phyloP scores from a whole-genome alignment of 1,140 invertebrate species.

The Marisa cornuarietis region DNA sequence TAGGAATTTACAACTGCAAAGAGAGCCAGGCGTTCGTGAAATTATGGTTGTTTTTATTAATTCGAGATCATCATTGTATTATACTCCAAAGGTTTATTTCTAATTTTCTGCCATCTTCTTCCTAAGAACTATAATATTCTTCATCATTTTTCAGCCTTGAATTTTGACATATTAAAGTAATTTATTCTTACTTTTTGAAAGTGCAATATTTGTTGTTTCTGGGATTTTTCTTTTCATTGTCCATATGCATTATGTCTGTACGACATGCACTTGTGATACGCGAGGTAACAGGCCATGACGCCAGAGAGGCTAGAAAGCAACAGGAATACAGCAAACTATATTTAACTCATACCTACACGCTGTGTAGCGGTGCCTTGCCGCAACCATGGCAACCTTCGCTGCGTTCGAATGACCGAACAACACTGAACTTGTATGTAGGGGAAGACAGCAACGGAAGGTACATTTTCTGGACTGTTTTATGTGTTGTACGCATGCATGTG shows the following conservation, averaged over 20 bases:
- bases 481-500: conserved; percentile 15
- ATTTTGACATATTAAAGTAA: not conserved
- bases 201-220: conserved; percentile 18
- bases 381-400: not conserved
- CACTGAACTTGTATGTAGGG: not conserved
- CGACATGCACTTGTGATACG: conserved; percentile 8
- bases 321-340: not conserved
- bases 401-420: not conserved
- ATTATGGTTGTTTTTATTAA: too few relatives aligned
- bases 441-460: not conserved
- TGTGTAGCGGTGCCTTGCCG: not conserved
- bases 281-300: not conserved
- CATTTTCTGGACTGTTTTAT: conserved; percentile 15
- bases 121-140: too few relatives aligned
- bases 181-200: conserved; percentile 5
- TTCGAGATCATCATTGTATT: too few relatives aligned
- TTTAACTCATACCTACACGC: not conserved
- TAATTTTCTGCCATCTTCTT: too few relatives aligned
- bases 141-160: not conserved
- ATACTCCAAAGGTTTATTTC: too few relatives aligned
- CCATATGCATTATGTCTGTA: not conserved
- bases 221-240: conserved; percentile 3
- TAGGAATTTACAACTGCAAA: not conserved
- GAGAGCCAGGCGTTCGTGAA: too few relatives aligned
- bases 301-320: not conserved